phyloP scores from a whole-genome alignment of 2,797 vertebrate genomes.

The Anguilla anguilla region DNA sequence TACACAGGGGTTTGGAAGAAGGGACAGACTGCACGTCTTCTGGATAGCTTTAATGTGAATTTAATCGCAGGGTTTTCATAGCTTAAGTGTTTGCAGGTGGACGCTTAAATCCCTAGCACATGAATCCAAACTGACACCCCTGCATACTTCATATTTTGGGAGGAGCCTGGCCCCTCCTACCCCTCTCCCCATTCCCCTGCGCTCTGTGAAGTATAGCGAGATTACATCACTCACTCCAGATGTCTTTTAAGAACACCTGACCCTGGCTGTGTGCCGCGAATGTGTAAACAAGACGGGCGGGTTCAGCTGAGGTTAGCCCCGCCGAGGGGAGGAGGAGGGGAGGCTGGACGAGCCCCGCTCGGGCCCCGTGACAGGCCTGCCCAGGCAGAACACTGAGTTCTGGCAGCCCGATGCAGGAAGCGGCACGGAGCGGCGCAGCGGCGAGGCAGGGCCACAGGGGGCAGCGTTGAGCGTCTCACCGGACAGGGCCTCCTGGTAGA shows the following conservation, averaged over 20 bases:
- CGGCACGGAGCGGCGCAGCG: neutral
- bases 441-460: neutral
- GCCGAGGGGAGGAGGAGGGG: neutral
- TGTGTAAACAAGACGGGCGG: neutral
- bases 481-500: conserved; percentile 93
- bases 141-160: neutral
- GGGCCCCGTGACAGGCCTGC: neutral
- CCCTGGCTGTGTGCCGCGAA: neutral
- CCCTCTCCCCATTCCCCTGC: neutral
- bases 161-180: neutral
- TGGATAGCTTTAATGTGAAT: neutral
- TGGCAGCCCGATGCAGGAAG: neutral
- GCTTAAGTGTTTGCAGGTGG: neutral
- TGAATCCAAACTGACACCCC: neutral
- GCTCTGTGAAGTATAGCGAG: neutral
- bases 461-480: conserved; percentile 68
- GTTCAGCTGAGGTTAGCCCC: neutral
- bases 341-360: no score
- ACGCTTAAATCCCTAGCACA: neutral
- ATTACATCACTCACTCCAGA: neutral
- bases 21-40: neutral
- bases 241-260: neutral
- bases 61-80: neutral
- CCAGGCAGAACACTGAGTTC: neutral
- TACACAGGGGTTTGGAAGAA: neutral